Conservation (phyloP, 2,797 vertebrate species). For the Podargus strigoides region DNA sequence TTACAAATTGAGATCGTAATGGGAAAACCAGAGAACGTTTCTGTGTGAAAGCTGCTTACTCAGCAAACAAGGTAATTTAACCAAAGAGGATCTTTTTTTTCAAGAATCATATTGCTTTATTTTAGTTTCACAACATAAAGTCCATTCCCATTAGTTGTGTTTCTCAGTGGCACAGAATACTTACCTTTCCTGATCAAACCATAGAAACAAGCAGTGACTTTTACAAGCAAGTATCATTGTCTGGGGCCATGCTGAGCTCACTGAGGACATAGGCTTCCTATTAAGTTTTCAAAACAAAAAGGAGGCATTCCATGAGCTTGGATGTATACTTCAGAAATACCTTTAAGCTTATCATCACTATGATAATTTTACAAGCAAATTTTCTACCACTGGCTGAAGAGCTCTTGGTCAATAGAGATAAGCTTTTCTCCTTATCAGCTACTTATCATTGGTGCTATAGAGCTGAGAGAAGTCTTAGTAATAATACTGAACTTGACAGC, state of each 20-base stretch:
- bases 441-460: neutral
- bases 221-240: neutral
- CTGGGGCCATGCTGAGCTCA: neutral
- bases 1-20: neutral
- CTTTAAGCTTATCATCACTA: neutral
- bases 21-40: neutral
- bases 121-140: neutral
- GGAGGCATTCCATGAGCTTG: neutral
- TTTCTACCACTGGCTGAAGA: neutral
- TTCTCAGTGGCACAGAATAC: neutral
- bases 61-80: neutral
- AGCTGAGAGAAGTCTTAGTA: neutral
- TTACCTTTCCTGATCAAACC: neutral
- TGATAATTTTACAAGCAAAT: neutral
- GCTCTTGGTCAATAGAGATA: neutral
- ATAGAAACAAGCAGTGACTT: neutral
- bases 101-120: neutral
- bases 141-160: neutral
- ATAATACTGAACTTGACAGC: neutral
- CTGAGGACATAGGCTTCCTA: neutral
- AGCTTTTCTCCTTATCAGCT: neutral
- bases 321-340: neutral
- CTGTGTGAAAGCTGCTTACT: neutral
- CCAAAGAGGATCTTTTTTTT: neutral
- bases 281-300: neutral